These are phyloP conservation scores for Pachydiplax longipennis DNA, from an alignment of 2,888 invertebrate genomes.

Conservation along the genomic window DNA sequence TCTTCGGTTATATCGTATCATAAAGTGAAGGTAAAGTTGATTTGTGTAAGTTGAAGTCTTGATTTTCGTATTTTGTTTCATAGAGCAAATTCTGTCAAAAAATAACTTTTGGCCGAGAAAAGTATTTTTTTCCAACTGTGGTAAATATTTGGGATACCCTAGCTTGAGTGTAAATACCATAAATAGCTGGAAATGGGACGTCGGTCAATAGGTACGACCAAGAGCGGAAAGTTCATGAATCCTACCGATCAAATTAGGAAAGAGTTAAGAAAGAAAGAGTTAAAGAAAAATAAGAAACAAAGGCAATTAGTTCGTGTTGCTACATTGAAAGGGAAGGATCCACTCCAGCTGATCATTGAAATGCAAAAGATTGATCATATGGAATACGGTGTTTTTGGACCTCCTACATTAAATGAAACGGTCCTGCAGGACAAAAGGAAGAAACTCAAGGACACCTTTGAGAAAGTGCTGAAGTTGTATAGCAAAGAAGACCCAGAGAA, in stretches of 20 bases:
- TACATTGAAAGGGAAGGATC: constrained; percentile 97
- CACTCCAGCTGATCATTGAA: constrained; percentile 91
- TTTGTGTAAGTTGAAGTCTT: too few relatives aligned
- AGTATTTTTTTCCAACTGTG: too few relatives aligned
- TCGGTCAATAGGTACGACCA: constrained; percentile 97
- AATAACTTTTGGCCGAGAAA: too few relatives aligned
- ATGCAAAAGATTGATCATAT: constrained; percentile 98
- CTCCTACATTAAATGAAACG: constrained; percentile 94
- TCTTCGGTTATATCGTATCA: too few relatives aligned
- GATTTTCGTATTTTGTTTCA: too few relatives aligned
- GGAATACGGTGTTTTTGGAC: constrained; percentile 95
- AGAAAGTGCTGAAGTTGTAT: constrained; percentile 93
- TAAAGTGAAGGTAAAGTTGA: too few relatives aligned
- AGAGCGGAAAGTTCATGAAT: constrained; percentile 99
- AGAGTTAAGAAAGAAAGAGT: constrained; percentile 94
- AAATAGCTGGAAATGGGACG: constrained; percentile 79
- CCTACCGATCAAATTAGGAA: constrained; percentile 99
- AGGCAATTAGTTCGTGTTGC: constrained; percentile 95
- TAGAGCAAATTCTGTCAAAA: too few relatives aligned
- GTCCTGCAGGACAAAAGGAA: constrained; percentile 95
- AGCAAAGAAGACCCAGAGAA: constrained; percentile 96
- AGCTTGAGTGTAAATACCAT: neutral
- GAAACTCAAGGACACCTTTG: constrained; percentile 93
- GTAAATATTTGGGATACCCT: too few relatives aligned
- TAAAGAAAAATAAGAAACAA: constrained; percentile 98